Percentiles rank a stretch among this genome's conserved stretches.
phyloP scores from a whole-genome alignment of 2,888 invertebrate species.

The Drosophila ustulata region DNA sequence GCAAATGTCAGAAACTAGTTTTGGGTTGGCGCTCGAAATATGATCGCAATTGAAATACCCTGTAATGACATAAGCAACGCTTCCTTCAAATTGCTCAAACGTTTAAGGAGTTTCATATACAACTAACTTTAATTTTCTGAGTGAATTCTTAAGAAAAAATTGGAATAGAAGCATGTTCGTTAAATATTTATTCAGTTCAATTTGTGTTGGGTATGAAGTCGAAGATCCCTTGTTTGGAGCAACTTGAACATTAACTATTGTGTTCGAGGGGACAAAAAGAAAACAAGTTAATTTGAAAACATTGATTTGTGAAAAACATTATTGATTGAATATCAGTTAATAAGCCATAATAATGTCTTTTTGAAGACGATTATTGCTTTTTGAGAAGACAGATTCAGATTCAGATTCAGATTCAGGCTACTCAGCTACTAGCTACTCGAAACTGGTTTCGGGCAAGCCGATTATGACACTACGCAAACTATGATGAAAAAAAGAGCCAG shows the following conservation, averaged over 20 bases:
- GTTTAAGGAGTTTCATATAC: no score
- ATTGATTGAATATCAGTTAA: slow-evolving; percentile 36
- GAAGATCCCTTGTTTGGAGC: background rate
- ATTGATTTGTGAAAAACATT: slow-evolving; percentile 9
- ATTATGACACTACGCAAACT: slow-evolving; percentile 28
- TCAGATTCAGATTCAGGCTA: background rate
- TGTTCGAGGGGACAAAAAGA: background rate
- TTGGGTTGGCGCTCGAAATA: background rate
- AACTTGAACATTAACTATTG: background rate
- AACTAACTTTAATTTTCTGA: no score
- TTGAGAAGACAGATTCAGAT: slow-evolving; percentile 37
- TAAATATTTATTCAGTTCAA: no score
- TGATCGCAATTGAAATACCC: background rate
- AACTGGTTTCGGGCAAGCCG: slow-evolving; percentile 46
- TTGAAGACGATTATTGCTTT: slow-evolving; percentile 38
- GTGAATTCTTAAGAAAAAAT: no score
- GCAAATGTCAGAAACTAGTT: slow-evolving; percentile 14
- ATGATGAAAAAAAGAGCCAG: background rate
- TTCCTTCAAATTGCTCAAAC: no score
- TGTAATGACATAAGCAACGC: background rate
- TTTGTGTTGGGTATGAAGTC: background rate
- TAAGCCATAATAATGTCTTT: slow-evolving; percentile 31
- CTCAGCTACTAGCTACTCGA: slow-evolving; percentile 15
- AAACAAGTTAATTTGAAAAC: slow-evolving; percentile 31
- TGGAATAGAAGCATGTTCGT: no score